Base-by-base conservation (phyloP, 2,888 invertebrate genomes). In the Oscheius sp. region DNA sequence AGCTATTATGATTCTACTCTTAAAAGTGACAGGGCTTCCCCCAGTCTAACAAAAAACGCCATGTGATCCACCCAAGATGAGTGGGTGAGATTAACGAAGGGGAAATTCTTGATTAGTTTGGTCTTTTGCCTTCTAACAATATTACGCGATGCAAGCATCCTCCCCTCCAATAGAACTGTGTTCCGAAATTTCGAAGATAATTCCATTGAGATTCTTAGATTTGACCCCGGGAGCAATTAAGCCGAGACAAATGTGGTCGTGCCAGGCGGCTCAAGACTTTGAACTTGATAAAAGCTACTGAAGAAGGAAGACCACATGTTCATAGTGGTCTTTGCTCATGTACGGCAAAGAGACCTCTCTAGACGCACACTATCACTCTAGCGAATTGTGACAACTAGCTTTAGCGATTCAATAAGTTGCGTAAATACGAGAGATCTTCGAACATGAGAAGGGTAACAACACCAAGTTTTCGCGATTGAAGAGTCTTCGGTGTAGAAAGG, bases 261-360 rank as follows among this genome's bases (percentile, higher is more conserved):
- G 48, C 48, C 48, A 25, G 48, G 48, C 25, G 25, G 15, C 37
- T 8, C 12, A 46, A 46, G 46, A 46, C 46, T 12, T 12, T n/a
- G 8, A 46, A 17, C 20, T 17, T 46, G 46, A 46, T 46, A 8
- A 17, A 15, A 8, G 20, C 48, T 25, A 1, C 52, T 3, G 12
- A 25, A 48, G 27, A 29, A 52, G 52, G 27, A 52, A 55, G 55
- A 55, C 34, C 33, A 17, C 53, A 53, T 53, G 53, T 53, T 53
- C 55, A 15, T n/a, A n/a, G 55, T 33, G 55, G 55, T 55, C 55
- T 55, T 55, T 55, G 55, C 55, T 55, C 55, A 55, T 8, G 12
- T 20, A 42, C 37, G 37, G 37, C 10, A 8, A 53, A 17, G 33
- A 53, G 15, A 31, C 53, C n/a, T 34, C n/a, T n/a, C 33, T 23